These are phyloP conservation scores for Marmota monax DNA, from an alignment of 2,113 vertebrate genomes.

Conservation along the genomic window DNA sequence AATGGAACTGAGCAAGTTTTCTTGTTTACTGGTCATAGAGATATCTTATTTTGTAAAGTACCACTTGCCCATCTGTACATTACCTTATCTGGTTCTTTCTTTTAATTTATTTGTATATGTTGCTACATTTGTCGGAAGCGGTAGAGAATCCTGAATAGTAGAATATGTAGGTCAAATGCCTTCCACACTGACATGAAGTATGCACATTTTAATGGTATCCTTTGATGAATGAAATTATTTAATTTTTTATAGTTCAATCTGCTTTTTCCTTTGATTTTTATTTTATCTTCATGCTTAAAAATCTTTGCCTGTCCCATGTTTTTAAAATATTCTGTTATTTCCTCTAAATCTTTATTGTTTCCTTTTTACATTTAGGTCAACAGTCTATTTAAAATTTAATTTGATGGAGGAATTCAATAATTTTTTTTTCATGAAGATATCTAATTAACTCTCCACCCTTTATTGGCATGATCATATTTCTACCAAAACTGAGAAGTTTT, in stretches of 20 bases:
- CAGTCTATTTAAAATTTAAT: not conserved
- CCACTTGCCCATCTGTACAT: not conserved
- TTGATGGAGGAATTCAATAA: not conserved
- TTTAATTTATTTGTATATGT: not conserved
- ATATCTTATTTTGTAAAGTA: not conserved
- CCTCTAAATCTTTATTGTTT: constrained; percentile 16
- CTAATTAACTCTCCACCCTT: rapidly evolving
- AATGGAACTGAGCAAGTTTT: not conserved
- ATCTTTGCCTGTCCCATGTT: not conserved
- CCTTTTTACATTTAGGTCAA: not conserved
- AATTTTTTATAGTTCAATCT: not conserved
- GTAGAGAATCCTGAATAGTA: not conserved
- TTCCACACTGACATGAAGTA: not conserved
- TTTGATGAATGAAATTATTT: not conserved
- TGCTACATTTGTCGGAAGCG: not conserved
- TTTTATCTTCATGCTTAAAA: constrained; percentile 2
- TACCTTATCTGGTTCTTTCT: not conserved
- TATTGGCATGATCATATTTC: not conserved
- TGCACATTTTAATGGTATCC: not conserved
- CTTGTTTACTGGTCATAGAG: not conserved
- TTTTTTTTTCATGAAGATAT: not conserved
- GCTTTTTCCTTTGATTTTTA: not conserved
- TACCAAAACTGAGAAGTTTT: not conserved
- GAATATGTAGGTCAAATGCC: not conserved
- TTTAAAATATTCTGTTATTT: not conserved